A percentile compares a stretch with the other conserved stretches of the same genome.
phyloP scores from a whole-genome alignment of 1,140 invertebrate species.

The Drosophila watanabei region DNA sequence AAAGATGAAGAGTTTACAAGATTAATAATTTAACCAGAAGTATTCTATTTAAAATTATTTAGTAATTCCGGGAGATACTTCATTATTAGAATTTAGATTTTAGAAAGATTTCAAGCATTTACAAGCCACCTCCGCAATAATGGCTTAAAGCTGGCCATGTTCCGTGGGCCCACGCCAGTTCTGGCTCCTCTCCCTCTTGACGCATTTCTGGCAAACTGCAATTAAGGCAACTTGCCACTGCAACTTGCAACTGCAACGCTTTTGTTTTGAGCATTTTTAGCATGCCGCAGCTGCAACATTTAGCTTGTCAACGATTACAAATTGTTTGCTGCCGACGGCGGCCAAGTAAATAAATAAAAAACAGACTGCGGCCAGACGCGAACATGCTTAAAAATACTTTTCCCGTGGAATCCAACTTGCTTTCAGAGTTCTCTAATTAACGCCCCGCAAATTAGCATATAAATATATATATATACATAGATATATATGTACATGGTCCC shows the following conservation, averaged over 20 bases:
- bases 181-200: constrained; percentile 14
- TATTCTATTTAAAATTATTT: neutral
- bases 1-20: neutral
- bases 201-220: constrained; percentile 45
- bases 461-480: constrained; percentile 57
- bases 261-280: constrained; percentile 35
- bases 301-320: constrained; percentile 79
- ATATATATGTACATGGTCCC: constrained; percentile 18
- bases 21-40: neutral
- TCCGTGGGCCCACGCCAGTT: constrained; percentile 16
- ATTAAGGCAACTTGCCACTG: constrained; percentile 50
- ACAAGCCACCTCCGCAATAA: constrained; percentile 7
- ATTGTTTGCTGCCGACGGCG: constrained; percentile 63
- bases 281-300: constrained; percentile 76
- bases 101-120: neutral
- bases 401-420: constrained; percentile 12
- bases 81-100: neutral
- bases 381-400: constrained; percentile 66
- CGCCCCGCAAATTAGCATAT: constrained; percentile 68
- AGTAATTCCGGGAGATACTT: neutral
- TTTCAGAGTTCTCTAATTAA: constrained; percentile 62
- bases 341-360: constrained; percentile 70
- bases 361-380: constrained; percentile 7
- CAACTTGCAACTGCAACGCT: constrained; percentile 29
- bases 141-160: constrained; percentile 25